Base-by-base conservation (phyloP, 2,797 vertebrate species). In the Potorous gilbertii region DNA sequence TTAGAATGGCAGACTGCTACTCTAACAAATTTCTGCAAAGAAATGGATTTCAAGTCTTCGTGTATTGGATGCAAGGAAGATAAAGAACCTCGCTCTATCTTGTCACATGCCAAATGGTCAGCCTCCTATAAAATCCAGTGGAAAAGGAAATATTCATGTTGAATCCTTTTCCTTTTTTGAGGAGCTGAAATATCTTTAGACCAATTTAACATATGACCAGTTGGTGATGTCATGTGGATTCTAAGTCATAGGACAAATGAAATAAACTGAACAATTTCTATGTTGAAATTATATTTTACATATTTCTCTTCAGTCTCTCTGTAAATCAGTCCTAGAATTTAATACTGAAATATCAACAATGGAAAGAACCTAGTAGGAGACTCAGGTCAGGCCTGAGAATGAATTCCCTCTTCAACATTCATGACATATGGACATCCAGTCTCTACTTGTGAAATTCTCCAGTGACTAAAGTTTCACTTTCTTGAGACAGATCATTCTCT, bases 11-110 rank as follows among this genome's bases (percentile, higher is more conserved):
- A 92, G 57, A 93, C 94, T 96, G 52, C 16, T 62, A 93, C 94
- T 93, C 94, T 95, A 97, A 97, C 97, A 97, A 95, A 97, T 96
- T 98, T 96, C 54, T 91, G 50, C 40, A 95, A 62, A 87, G 54
- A 55, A n/a, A 57, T 18, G 24, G 74, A 92, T 96, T 96, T 95
- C 87, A 96, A 96, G 91, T 91, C 93, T 91, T 55, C 93, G 52
- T 54, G 90, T 91, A 56, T 95, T 95, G 92, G 54, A 93, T 52
- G 50, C 91, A 96, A 93, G 91, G 90, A 91, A 94, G 55, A 56
- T 9, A 10, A 90, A 90, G 27, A 66, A 52, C 0, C n/a, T 90
- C 92, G 56, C 13, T 93, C 93, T 96, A 9, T 95, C 21, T 62
- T 93, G 8, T 54, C 6, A 52, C 56, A 54, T 90, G 27, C 3